Evolutionary conservation across 2,888 invertebrate genomes (phyloP).

Genomic region (Agrotis ipsilon): DNA sequence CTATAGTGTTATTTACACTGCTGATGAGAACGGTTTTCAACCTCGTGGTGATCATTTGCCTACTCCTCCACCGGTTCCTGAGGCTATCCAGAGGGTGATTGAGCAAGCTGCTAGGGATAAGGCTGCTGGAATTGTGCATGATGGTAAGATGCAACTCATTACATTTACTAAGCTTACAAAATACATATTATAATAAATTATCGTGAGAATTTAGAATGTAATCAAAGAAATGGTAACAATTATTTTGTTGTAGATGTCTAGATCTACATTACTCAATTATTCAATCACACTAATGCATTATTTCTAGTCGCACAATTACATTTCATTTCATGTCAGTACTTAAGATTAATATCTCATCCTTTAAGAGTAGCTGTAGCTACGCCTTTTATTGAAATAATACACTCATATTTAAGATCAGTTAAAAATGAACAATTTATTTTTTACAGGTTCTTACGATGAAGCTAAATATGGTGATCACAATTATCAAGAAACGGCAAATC

Average conservation of each 20-base stretch:
- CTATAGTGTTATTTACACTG: constrained; percentile 80
- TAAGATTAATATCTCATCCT: constrained; percentile 14
- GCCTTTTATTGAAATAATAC: neutral
- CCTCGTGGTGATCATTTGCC: constrained; percentile 85
- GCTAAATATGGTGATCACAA: constrained; percentile 81
- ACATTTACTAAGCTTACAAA: neutral
- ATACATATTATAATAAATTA: constrained; percentile 9
- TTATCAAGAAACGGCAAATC: constrained; percentile 67
- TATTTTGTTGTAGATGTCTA: constrained; percentile 9
- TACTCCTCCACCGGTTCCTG: constrained; percentile 84
- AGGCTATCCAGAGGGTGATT: constrained; percentile 81
- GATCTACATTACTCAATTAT: constrained; percentile 27
- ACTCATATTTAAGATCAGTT: neutral
- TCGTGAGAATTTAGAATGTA: constrained; percentile 21
- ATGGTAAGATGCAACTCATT: constrained; percentile 72
- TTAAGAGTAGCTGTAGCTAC: neutral
- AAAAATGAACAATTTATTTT: neutral
- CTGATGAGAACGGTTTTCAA: constrained; percentile 85
- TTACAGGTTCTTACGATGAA: constrained; percentile 82
- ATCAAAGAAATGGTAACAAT: constrained; percentile 18
- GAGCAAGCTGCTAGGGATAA: constrained; percentile 78
- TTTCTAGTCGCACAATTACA: constrained; percentile 4
- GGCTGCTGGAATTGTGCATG: constrained; percentile 78
- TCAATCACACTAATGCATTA: constrained; percentile 32
- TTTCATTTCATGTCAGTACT: constrained; percentile 7